Evolutionary conservation across 2,797 vertebrate species (phyloP), one percentile per base, ranked within the genome.

Genomic region (Pelochelys cantorii): DNA sequence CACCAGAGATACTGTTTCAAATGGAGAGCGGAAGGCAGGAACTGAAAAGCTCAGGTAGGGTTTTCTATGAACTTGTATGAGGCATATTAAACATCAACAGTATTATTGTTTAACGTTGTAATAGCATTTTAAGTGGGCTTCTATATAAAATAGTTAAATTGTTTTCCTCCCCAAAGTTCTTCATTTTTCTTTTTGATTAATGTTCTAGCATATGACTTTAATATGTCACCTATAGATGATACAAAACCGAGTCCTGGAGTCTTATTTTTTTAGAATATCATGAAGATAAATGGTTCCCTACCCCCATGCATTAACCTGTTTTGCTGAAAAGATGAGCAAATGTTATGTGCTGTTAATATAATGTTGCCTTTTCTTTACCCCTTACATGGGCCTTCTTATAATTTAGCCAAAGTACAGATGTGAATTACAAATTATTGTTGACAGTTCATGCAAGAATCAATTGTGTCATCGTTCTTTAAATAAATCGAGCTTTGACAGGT

Each of bases 1-100:
- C 83, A 90, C 85, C 1, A 13, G 90, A 95, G 96, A 95, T 98
- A 97, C 1, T 1, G 87, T 98, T 98, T 98, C 98, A 90, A 95
- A 97, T 96, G 93, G 83, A 95, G 93, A 96, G 93, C 85, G 57
- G 86, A 93, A 95, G 95, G 95, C 87, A 71, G 83, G 90, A 93
- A 92, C 75, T 27, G 92, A 79, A 81, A 93, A 94, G 95, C 94
- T 97, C 97, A 97, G 97, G 94, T 95, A 97, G 56, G 83, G 15
- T 94, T 93, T 96, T 92, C 79, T 82, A 23, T 79, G 81, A 87
- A 86, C 71, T 90, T 54, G 88, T 94, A 86, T 59, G 20, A 85
- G 68, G 71, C 87, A 89, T 90, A 82, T 94, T 93, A 92, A 95
- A 88, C 23, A 87, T 92, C 80, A 48, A 31, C n/a, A 54, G 81